Conservation (phyloP, 2,113 vertebrate genomes). For the Megaleporinus macrocephalus region DNA sequence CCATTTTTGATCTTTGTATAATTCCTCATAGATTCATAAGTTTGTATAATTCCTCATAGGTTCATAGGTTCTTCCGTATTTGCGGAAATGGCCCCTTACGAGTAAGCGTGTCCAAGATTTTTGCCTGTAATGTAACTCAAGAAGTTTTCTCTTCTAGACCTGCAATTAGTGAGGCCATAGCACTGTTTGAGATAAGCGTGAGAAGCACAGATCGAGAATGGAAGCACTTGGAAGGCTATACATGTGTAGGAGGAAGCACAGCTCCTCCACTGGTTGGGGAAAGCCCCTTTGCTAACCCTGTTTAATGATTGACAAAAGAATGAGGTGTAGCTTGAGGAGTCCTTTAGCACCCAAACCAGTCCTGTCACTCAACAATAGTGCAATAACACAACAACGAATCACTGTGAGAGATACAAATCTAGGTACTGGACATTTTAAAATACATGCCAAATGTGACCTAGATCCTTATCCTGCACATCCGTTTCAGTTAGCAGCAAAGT, state of each 20-base stretch:
- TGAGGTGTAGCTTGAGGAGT: neutral
- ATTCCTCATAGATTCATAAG: too few species aligned
- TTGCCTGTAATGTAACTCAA: too few species aligned
- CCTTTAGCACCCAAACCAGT: neutral
- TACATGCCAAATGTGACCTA: neutral
- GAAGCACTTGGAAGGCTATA: neutral
- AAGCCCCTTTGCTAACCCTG: neutral
- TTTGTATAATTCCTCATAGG: too few species aligned
- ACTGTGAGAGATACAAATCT: neutral
- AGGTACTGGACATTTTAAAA: neutral
- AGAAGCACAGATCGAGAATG: too few species aligned
- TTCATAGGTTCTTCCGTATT: too few species aligned
- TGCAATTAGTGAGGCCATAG: too few species aligned
- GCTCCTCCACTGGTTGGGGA: neutral
- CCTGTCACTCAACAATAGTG: neutral
- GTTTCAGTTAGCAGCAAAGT: neutral
- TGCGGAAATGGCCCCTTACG: too few species aligned
- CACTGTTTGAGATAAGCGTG: too few species aligned
- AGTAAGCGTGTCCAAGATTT: too few species aligned
- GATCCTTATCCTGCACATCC: neutral
- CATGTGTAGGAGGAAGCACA: neutral
- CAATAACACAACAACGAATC: neutral
- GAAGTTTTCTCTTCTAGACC: too few species aligned
- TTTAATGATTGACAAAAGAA: neutral
- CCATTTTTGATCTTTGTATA: too few species aligned